Conservation (phyloP, 2,888 invertebrate genomes). For the Tenthredo notha region DNA sequence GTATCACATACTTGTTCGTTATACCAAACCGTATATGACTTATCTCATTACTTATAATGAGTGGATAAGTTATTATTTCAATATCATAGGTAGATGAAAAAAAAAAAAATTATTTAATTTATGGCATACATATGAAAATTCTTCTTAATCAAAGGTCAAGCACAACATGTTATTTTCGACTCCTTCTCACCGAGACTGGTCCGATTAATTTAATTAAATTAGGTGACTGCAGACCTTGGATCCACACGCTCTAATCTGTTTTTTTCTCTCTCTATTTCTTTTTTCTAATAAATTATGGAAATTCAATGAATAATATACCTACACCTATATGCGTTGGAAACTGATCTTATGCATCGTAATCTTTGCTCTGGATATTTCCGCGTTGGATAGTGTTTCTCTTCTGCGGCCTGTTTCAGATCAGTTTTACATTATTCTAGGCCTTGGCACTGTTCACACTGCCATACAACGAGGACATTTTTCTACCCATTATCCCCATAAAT, state of each 20-base stretch:
- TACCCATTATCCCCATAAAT: conserved; percentile 9
- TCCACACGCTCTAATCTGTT: background rate
- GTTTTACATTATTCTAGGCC: conserved; percentile 21
- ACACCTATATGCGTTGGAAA: background rate
- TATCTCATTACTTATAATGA: background rate
- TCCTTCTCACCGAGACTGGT: background rate
- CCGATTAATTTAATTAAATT: background rate
- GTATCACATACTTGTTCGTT: background rate
- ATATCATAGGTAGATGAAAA: background rate
- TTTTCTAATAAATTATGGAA: conserved; percentile 38
- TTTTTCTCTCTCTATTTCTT: background rate
- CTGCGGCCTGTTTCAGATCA: background rate
- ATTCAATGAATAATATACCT: background rate
- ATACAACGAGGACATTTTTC: background rate
- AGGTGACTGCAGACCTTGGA: background rate
- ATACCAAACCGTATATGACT: background rate
- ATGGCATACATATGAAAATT: conserved; percentile 8
- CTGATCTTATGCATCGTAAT: background rate
- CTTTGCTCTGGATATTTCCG: conserved; percentile 34
- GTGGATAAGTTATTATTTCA: background rate
- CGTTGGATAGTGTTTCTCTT: conserved; percentile 32
- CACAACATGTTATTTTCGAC: background rate
- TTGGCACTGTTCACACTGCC: conserved; percentile 23
- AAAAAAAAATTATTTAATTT: conserved; percentile 9
- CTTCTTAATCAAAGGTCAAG: background rate